A percentile compares a stretch with the other conserved stretches of the same genome.
These are phyloP conservation scores for Ennomos fuscantarius DNA, from an alignment of 2,888 invertebrate genomes.

Conservation along the genomic window DNA sequence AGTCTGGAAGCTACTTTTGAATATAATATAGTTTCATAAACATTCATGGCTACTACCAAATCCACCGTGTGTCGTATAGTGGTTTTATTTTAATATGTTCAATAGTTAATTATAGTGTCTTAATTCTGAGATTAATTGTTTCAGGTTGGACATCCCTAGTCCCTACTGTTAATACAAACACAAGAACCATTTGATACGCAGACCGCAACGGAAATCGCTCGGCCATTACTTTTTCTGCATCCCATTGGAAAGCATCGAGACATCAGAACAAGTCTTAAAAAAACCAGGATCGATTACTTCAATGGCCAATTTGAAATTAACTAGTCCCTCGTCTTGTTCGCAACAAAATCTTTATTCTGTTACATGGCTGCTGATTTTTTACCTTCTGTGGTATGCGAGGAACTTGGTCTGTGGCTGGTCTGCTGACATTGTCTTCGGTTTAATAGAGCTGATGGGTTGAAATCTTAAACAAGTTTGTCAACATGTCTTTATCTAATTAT, in stretches of 20 bases:
- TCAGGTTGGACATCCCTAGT: slow-evolving; percentile 2
- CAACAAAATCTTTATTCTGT: slow-evolving; percentile 21
- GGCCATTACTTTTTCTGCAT: slow-evolving; percentile 61
- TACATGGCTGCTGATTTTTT: slow-evolving; percentile 13
- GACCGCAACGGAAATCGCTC: slow-evolving; percentile 70
- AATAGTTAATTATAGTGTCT: no score
- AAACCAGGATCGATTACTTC: slow-evolving; percentile 26
- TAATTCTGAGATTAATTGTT: no score
- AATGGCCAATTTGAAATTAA: slow-evolving; percentile 32
- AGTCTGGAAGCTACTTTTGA: no score
- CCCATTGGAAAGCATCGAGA: slow-evolving; percentile 54
- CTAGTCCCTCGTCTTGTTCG: slow-evolving; percentile 15
- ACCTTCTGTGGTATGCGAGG: slow-evolving; percentile 16
- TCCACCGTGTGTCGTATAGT: no score
- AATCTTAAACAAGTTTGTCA: not conserved
- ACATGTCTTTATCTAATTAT: not conserved
- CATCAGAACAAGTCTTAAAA: slow-evolving; percentile 25
- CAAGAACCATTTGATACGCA: slow-evolving; percentile 44
- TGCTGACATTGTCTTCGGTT: slow-evolving; percentile 13
- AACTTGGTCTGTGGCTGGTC: slow-evolving; percentile 3
- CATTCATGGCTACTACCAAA: no score
- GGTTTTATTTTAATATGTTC: no score
- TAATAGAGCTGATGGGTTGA: slow-evolving; percentile 1
- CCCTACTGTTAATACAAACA: slow-evolving; percentile 15
- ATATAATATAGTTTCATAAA: no score